Percentiles rank a stretch among this genome's conserved stretches.
These are phyloP conservation scores for Hemibates koningsi DNA, from an alignment of 2,113 vertebrate species.

Conservation along the genomic window DNA sequence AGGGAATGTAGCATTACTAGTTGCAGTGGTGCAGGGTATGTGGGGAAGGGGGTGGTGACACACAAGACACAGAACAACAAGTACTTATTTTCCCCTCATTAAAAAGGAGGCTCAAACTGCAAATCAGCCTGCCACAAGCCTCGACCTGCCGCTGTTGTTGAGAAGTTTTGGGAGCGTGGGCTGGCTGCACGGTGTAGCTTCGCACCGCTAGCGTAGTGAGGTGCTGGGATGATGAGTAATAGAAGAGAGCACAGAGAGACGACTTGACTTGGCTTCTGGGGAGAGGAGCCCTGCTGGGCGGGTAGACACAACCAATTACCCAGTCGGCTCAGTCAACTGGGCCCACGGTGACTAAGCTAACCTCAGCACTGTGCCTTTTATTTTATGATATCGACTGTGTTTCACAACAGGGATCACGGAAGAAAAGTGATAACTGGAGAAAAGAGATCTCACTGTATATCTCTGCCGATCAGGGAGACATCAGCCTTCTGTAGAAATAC, in stretches of 20 bases:
- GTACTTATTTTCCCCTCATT: slow-evolving; percentile 67
- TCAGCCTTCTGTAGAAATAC: not conserved
- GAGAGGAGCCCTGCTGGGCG: slow-evolving; percentile 31
- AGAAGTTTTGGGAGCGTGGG: slow-evolving; percentile 56
- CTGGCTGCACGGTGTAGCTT: slow-evolving; percentile 28
- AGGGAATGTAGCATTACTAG: slow-evolving; percentile 41
- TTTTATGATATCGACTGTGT: not conserved
- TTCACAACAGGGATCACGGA: slow-evolving; percentile 15
- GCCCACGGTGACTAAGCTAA: slow-evolving; percentile 50
- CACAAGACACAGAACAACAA: slow-evolving; percentile 54
- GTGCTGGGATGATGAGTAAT: slow-evolving; percentile 56
- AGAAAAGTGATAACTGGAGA: slow-evolving; percentile 7
- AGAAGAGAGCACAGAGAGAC: slow-evolving; percentile 7
- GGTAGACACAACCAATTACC: slow-evolving; percentile 55
- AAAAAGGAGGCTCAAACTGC: slow-evolving; percentile 57
- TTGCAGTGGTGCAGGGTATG: slow-evolving; percentile 26
- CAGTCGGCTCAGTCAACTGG: slow-evolving; percentile 56
- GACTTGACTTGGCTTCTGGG: slow-evolving; percentile 55
- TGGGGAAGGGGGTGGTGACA: slow-evolving; percentile 44
- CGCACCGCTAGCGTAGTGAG: slow-evolving; percentile 33
- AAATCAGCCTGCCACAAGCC: slow-evolving; percentile 64
- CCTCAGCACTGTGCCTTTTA: slow-evolving; percentile 25
- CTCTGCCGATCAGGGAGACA: not conserved
- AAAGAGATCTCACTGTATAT: not conserved
- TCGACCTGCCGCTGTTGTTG: slow-evolving; percentile 53